Conservation (phyloP, 2,113 vertebrate species). For the Helogale parvula region DNA sequence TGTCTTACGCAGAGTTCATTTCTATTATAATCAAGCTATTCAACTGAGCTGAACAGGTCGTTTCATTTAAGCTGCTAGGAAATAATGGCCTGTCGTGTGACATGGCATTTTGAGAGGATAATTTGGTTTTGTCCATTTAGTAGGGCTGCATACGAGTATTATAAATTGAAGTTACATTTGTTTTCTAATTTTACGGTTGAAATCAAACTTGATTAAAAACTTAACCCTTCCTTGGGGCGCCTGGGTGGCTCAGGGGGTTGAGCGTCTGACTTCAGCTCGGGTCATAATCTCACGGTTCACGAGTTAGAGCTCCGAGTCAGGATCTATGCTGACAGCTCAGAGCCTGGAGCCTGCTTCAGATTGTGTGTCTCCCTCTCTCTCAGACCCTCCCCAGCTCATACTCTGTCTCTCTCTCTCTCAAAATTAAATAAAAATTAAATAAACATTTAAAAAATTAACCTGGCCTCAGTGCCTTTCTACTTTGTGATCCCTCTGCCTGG, state of each 20-base stretch:
- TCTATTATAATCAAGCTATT: constrained; percentile 30
- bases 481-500: not conserved
- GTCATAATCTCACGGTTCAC: no score
- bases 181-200: not conserved
- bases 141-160: not conserved
- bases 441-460: no score
- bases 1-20: constrained; percentile 30
- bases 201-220: constrained; percentile 44
- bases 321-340: no score
- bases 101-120: constrained; percentile 13
- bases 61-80: constrained; percentile 28
- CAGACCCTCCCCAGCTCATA: no score
- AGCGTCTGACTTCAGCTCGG: no score
- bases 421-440: no score
- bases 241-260: no score
- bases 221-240: not conserved
- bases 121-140: not conserved
- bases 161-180: not conserved
- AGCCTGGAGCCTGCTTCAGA: no score
- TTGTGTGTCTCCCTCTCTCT: no score
- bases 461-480: not conserved
- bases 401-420: no score
- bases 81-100: not conserved
- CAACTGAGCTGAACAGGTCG: not conserved
- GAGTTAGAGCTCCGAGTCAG: no score